These are phyloP conservation scores for Polypterus bichir DNA, from an alignment of 2,113 vertebrate genomes.

Conservation along the genomic window DNA sequence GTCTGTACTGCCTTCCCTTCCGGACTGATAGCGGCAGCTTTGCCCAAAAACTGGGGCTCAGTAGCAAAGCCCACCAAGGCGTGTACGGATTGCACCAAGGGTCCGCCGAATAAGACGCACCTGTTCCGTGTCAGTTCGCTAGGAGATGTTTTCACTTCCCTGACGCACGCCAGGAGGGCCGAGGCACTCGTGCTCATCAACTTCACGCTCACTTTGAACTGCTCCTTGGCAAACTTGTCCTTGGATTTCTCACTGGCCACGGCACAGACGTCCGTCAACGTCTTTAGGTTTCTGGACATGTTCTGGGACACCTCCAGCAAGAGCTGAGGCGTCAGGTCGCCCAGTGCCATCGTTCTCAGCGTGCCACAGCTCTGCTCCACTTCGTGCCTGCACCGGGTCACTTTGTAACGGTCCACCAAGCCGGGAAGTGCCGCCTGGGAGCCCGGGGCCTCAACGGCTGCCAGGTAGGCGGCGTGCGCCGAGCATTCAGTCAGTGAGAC, in stretches of 20 bases:
- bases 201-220: conserved; percentile 90
- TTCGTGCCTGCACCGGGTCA: conserved; percentile 88
- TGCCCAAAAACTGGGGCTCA: conserved; percentile 90
- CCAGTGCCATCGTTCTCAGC: conserved; percentile 67
- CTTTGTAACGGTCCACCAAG: conserved; percentile 93
- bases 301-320: conserved; percentile 91
- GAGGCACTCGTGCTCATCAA: conserved; percentile 91
- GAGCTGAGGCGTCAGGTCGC: conserved; percentile 82
- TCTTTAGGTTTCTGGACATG: conserved; percentile 83
- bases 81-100: conserved; percentile 79
- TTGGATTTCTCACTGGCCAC: conserved; percentile 80
- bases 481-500: conserved; percentile 89
- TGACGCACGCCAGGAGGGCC: conserved; percentile 84
- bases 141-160: conserved; percentile 83
- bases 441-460: conserved; percentile 72
- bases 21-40: conserved; percentile 68
- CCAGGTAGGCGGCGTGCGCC: conserved; percentile 86
- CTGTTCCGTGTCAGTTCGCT: conserved; percentile 79
- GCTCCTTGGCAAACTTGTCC: conserved; percentile 87
- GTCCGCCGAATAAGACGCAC: conserved; percentile 82
- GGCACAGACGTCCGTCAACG: conserved; percentile 81
- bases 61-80: conserved; percentile 92
- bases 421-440: conserved; percentile 74
- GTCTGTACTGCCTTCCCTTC: conserved; percentile 95
- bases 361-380: conserved; percentile 82